Evolutionary conservation across 2,113 vertebrate species (phyloP).

Genomic region (Caracal caracal): DNA sequence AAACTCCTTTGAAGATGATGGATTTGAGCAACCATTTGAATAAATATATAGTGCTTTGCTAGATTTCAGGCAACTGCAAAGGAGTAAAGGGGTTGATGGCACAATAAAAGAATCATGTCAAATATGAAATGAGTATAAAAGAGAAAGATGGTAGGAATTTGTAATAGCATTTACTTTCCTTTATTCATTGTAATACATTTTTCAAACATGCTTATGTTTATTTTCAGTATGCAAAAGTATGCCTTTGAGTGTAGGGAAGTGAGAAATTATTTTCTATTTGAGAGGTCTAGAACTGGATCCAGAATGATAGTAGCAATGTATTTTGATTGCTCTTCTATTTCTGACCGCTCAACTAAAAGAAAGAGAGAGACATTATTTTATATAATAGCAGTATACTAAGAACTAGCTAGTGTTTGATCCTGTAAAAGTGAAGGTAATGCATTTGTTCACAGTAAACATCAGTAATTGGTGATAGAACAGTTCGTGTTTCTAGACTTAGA

Average conservation of each 20-base stretch:
- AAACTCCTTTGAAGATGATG: conserved; percentile 30
- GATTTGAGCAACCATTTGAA: neutral
- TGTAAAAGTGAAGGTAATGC: neutral
- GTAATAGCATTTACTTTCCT: neutral
- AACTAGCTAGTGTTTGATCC: neutral
- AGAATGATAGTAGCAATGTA: neutral
- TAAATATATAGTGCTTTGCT: neutral
- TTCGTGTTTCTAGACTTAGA: neutral
- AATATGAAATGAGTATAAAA: neutral
- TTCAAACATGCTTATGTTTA: neutral
- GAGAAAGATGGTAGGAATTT: neutral
- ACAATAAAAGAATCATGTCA: neutral
- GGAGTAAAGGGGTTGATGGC: conserved; percentile 9
- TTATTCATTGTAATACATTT: neutral
- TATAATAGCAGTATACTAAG: neutral
- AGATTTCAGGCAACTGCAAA: neutral
- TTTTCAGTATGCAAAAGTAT: conserved; percentile 27
- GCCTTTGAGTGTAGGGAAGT: conserved; percentile 3
- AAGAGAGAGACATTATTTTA: neutral
- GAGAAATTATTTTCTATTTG: conserved; percentile 37
- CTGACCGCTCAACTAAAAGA: neutral
- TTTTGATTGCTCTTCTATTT: neutral
- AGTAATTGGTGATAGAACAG: neutral
- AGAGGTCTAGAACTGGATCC: neutral
- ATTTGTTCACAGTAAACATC: neutral